Conservation (phyloP, 2,113 vertebrate genomes). For the Phylloscopus trochilus region DNA sequence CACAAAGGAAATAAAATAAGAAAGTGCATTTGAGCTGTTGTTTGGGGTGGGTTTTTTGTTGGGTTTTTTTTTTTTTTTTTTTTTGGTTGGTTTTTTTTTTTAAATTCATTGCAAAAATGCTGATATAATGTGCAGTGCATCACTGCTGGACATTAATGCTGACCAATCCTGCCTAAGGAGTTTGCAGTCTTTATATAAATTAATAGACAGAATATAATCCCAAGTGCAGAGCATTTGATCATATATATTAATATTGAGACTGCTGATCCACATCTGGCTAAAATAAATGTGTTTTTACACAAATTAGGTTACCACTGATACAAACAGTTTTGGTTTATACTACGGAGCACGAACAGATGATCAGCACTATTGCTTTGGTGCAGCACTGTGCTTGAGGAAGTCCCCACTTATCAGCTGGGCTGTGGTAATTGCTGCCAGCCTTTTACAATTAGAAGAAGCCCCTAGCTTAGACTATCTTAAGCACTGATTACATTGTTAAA, state of each 20-base stretch:
- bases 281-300: slow-evolving; percentile 11
- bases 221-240: background rate
- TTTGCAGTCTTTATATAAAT: background rate
- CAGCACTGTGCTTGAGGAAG: background rate
- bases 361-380: background rate
- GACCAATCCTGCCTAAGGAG: background rate
- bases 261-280: background rate
- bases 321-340: background rate
- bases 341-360: background rate
- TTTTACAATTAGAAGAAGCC: background rate
- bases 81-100: background rate
- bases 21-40: background rate
- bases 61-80: too few species aligned
- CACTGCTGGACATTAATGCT: background rate
- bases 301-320: background rate
- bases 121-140: background rate
- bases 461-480: background rate
- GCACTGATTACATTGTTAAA: background rate
- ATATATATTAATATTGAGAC: background rate
- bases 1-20: background rate
- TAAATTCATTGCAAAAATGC: background rate
- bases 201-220: background rate
- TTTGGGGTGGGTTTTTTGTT: too few species aligned
- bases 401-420: background rate
- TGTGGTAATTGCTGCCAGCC: background rate